Evolutionary conservation across 1,140 invertebrate species (phyloP), one percentile per base, ranked within the genome.

Genomic region (Lanistes nyassanus): DNA sequence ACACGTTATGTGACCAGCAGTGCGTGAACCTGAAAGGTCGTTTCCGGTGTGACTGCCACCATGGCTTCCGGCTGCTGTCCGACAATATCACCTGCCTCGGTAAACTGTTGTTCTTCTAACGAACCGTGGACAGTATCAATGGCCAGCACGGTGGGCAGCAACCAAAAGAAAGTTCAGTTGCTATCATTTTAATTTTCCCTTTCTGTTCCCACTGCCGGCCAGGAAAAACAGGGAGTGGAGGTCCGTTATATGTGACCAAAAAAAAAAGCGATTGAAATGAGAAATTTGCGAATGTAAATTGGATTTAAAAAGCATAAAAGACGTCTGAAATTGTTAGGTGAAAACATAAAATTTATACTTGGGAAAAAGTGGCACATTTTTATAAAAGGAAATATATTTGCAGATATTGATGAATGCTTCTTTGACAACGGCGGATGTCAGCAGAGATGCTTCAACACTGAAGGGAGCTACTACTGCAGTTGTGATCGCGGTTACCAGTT

Each of bases 1-100:
- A 81, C 53, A 96, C 95, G 85, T 91, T 94, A 85, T 88, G 92
- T 79, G 91, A 94, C 83, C 94, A 96, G 7, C 90, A 91, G 58
- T 97, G 96, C 89, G 91, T 92, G 74, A 97, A 97, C 90, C 95
- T 94, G 29, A 92, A 92, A 70, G 96, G 96, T 64, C 94, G 94
- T 79, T 97, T 95, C 89, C 92, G 92, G 62, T 98, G 96, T 87
- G 88, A 92, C 16, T 98, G 96, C 89, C 90, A 92, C 42, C 89
- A 92, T 19, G 96, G 96, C 11, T 97, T 94, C 89, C 58, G 56
- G 9, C 74, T 76, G 39, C 36, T 31, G n/a, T 31, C 67, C 21
- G 60, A 79, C 67, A 73, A 72, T 31, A 37, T 31, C 16, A 78
- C 71, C 16, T 81, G 76, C 73, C 55, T 53, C 65, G 79, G 79